These are phyloP conservation scores for Nylanderia fulva DNA, from an alignment of 1,140 invertebrate species.

Conservation along the genomic window DNA sequence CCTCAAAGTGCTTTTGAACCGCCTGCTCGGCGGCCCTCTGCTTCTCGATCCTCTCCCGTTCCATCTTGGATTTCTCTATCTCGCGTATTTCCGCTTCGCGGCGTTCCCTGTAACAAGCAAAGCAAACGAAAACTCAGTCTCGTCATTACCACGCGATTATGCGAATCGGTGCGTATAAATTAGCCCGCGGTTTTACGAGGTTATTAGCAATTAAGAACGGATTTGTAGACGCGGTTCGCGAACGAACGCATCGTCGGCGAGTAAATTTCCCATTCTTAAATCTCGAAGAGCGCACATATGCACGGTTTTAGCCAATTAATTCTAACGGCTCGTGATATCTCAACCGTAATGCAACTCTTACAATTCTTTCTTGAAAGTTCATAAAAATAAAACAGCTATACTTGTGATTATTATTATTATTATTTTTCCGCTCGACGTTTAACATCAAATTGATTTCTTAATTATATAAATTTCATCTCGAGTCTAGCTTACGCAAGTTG, in stretches of 20 bases:
- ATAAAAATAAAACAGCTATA: neutral
- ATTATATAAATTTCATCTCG: neutral
- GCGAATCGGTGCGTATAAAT: constrained; percentile 40
- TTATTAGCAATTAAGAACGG: constrained; percentile 13
- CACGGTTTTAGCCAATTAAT: neutral
- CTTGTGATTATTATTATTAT: neutral
- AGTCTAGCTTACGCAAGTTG: neutral
- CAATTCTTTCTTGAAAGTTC: neutral
- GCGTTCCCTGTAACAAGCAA: constrained; percentile 87
- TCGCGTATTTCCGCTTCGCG: constrained; percentile 89
- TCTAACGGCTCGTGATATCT: neutral
- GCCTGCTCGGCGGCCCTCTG: constrained; percentile 89
- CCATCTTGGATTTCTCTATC: constrained; percentile 87
- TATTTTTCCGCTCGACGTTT: no score
- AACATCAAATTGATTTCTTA: neutral
- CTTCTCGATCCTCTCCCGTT: constrained; percentile 88
- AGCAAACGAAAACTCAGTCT: constrained; percentile 41
- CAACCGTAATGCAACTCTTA: neutral
- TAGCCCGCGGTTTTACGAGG: neutral
- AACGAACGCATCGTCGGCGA: no score
- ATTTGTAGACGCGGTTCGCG: neutral
- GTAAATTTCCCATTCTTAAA: neutral
- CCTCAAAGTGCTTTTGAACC: constrained; percentile 96
- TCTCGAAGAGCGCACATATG: neutral
- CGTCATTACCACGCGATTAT: constrained; percentile 9